phyloP scores from a whole-genome alignment of 2,888 invertebrate species.

The Philonicus albiceps region DNA sequence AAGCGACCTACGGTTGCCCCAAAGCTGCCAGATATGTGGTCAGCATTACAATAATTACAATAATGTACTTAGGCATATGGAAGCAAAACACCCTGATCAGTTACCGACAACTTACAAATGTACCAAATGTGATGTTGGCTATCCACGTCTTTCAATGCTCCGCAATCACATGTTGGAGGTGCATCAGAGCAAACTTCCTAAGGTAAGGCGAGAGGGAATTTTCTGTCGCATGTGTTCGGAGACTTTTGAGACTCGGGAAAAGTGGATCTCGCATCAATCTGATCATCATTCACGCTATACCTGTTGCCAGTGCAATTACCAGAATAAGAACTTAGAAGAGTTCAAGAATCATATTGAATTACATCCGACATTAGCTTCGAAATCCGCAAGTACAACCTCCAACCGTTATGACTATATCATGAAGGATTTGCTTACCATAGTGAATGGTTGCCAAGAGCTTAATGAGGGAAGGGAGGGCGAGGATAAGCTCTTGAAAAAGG shows the following conservation, averaged over 20 bases:
- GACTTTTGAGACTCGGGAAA: slow-evolving; percentile 46
- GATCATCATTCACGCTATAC: slow-evolving; percentile 43
- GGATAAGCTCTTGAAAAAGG: slow-evolving; percentile 51
- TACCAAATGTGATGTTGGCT: slow-evolving; percentile 60
- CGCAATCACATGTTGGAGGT: slow-evolving; percentile 62
- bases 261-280: slow-evolving; percentile 50
- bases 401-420: slow-evolving; percentile 62
- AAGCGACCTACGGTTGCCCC: slow-evolving; percentile 57
- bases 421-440: slow-evolving; percentile 62
- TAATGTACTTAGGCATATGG: slow-evolving; percentile 63
- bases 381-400: slow-evolving; percentile 35
- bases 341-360: slow-evolving; percentile 49
- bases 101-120: slow-evolving; percentile 63
- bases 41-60: slow-evolving; percentile 64
- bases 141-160: slow-evolving; percentile 61
- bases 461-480: slow-evolving; percentile 57
- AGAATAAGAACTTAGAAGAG: slow-evolving; percentile 45
- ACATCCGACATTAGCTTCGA: slow-evolving; percentile 43
- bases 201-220: slow-evolving; percentile 58
- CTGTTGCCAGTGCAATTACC: slow-evolving; percentile 50
- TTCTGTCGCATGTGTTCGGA: slow-evolving; percentile 50
- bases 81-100: slow-evolving; percentile 63
- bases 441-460: slow-evolving; percentile 56
- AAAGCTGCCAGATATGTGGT: slow-evolving; percentile 62
- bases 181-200: slow-evolving; percentile 58